These are phyloP conservation scores for Nymphalis io DNA, from an alignment of 1,140 invertebrate genomes.

Conservation along the genomic window DNA sequence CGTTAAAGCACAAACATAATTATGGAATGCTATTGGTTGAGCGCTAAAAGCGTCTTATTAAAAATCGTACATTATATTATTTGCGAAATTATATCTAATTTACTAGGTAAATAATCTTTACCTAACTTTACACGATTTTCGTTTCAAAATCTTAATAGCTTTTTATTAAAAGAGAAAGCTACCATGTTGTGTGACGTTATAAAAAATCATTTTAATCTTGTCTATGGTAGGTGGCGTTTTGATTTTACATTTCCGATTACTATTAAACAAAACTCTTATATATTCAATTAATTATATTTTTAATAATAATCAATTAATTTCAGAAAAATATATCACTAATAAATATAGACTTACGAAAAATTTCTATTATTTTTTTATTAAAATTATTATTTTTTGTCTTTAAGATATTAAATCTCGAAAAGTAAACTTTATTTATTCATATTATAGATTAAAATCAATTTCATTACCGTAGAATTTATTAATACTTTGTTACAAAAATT, in stretches of 20 bases:
- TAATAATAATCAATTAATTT: no score
- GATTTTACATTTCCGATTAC: conserved; percentile 23
- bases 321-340: background rate
- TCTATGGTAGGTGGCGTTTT: conserved; percentile 46
- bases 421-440: background rate
- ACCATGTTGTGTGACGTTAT: background rate
- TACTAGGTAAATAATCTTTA: background rate
- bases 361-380: background rate
- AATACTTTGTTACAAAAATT: background rate
- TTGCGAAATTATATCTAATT: background rate
- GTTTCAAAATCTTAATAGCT: background rate
- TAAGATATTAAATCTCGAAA: background rate
- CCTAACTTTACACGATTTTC: background rate
- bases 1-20: conserved; percentile 3
- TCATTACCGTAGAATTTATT: background rate
- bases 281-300: no score
- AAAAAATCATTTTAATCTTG: conserved; percentile 19
- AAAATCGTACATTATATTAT: background rate
- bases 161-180: background rate
- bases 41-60: background rate
- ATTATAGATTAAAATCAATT: background rate
- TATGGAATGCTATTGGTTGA: conserved; percentile 11
- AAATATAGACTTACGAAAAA: background rate
- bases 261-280: background rate
- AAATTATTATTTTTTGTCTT: background rate